phyloP scores from a whole-genome alignment of 2,113 vertebrate species.

The Labeo rohita region DNA sequence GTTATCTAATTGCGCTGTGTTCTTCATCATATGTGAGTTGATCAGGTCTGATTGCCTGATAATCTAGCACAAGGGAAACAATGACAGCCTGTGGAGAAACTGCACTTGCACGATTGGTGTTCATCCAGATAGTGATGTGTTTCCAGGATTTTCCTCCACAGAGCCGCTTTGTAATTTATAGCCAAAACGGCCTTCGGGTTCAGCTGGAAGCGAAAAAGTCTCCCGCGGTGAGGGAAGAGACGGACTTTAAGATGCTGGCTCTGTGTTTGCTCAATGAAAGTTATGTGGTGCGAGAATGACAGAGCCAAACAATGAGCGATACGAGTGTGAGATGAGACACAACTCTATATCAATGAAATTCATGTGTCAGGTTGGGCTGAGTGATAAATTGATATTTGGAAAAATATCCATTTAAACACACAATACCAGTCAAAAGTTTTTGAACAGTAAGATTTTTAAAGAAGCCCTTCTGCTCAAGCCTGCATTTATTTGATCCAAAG shows the following conservation, averaged over 20 bases:
- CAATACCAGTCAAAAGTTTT: too few relatives aligned
- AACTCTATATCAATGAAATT: background rate
- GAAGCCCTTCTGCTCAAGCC: too few relatives aligned
- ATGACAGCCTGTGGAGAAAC: constrained; percentile 38
- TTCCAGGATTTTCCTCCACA: constrained; percentile 50
- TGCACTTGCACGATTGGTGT: constrained; percentile 39
- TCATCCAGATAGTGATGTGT: constrained; percentile 55
- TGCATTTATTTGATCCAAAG: too few relatives aligned
- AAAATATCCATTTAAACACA: too few relatives aligned
- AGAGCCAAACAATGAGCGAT: background rate
- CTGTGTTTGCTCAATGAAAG: background rate
- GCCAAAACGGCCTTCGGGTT: constrained; percentile 17
- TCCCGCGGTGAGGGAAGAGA: constrained; percentile 42
- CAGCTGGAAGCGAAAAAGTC: constrained; percentile 41
- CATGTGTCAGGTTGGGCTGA: background rate
- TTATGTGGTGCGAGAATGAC: background rate
- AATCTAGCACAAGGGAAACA: background rate
- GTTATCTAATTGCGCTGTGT: background rate
- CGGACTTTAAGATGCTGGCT: constrained; percentile 22
- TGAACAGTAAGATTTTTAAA: too few relatives aligned
- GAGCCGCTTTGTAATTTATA: constrained; percentile 43
- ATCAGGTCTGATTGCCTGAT: background rate
- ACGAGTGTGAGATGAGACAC: background rate
- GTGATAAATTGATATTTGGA: background rate
- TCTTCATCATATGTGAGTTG: background rate